Base-by-base conservation (phyloP, 2,888 invertebrate species). In the Perithous albicinctus region DNA sequence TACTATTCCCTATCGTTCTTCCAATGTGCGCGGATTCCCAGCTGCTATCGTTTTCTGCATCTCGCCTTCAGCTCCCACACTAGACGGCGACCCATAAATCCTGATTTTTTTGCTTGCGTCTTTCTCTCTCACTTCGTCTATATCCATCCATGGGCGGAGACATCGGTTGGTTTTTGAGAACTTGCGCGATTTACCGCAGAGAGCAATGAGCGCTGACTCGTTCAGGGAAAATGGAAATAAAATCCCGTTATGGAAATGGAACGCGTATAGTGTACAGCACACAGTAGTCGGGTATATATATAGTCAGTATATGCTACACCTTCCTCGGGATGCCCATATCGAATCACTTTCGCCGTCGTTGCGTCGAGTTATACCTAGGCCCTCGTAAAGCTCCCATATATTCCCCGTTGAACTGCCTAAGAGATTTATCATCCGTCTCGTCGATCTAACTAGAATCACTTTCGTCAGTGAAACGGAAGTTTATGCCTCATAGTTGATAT, bases 241-340 rank as follows among this genome's bases (percentile, higher is more conserved):
- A 88, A 88, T 89, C 86, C 86, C 85, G 85, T 89, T 89, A 88
- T 89, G 89, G 89, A 88, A 89, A 89, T 89, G 78, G 70, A 74
- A 70, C 32, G 59, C 41, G 46, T 74, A 54, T 61, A 23, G 72
- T 81, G 29, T 20, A 59, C n/a, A n/a, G n/a, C n/a, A 54, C 54
- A 56, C 20, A 56, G 54, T 46, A 32, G 64, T 70, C 23, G 6
- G 69, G 35, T 32, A 54, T 79, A 43, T 70, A 43, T 48, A 59
- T 67, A 64, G 10, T 10, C 8, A 10, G 1, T 3, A 12, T 43
- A 29, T 8, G 10, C 26, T 72, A 70, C 79, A 80, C 82, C 85
- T 87, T 84, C 82, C 80, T 81, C 78, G 64, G 43, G 73, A 86
- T 85, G 84, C 43, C 73, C 77, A 78, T 80, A 84, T 85, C 85